Base-by-base conservation (phyloP, 2,888 invertebrate species). In the Nymphalis urticae region DNA sequence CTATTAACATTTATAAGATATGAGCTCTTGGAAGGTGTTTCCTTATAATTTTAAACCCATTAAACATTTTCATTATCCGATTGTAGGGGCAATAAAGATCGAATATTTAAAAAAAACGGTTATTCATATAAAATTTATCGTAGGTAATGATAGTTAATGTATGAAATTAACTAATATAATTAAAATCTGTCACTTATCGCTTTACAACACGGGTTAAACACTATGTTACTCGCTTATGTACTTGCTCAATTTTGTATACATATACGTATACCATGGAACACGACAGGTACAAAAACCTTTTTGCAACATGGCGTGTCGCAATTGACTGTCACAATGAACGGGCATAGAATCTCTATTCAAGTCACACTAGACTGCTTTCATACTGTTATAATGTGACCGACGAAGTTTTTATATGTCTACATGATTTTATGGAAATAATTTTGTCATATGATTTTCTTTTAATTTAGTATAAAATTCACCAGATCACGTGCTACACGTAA, bases 301-400 rank as follows among this genome's bases (percentile, higher is more conserved):
- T 70, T 73, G 73, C 71, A 73, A 73, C 73, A 75, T 75, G 72
- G 73, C 73, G 76, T 76, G 75, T 74, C 70, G 76, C 73, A 76
- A 77, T 69, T 80, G 80, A 81, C 69, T 81, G 89, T 89, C 85
- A 89, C 85, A 85, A 83, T 85, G 78, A 76, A 64, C 78, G 85
- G 75, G 72, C 83, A 82, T 81, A 80, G 54, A 56, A 56, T 79
- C 80, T 65, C 62, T 60, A 82, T 77, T 78, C 81, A 78, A 82
- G 86, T 85, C 82, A 84, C 84, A 84, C 79, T 80, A 81, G 83
- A 84, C 79, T 83, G 82, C 77, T 72, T 65, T 58, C 51, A 36
- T 56, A 54, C 13, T 48, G 19, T 32, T 56, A 51, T 19, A 51
- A 19, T 51, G 54, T 53, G 16, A 53, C 16, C 27, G 21, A 32